A percentile compares a stretch with the other conserved stretches of the same genome.
Evolutionary conservation across 2,113 vertebrate genomes (phyloP).

Genomic region (Coregonus clupeaformis): DNA sequence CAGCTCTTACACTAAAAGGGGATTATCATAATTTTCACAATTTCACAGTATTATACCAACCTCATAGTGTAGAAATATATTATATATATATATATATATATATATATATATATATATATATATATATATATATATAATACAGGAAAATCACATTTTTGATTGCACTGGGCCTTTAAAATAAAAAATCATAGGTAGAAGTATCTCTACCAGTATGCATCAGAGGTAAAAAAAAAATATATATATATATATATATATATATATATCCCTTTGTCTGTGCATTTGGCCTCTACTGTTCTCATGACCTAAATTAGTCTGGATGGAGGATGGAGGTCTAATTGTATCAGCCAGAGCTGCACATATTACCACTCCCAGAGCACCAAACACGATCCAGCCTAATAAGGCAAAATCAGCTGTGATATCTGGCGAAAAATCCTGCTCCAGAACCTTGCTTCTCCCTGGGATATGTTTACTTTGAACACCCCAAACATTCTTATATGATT

Average conservation of each 20-base stretch:
- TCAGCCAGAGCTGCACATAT: slow-evolving; percentile 20
- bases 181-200: no score
- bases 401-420: slow-evolving; percentile 58
- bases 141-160: no score
- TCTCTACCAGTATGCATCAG: no score
- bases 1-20: no score
- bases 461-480: slow-evolving; percentile 41
- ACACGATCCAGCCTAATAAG: slow-evolving; percentile 74
- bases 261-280: slow-evolving; percentile 1
- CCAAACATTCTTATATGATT: slow-evolving; percentile 58
- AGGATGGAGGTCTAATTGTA: slow-evolving; percentile 16
- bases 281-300: slow-evolving; percentile 21
- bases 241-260: no score
- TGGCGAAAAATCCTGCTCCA: slow-evolving; percentile 31
- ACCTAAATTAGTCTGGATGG: slow-evolving; percentile 30
- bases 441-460: slow-evolving; percentile 1
- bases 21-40: no score
- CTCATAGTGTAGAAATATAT: not conserved
- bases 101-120: no score
- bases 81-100: no score
- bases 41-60: no score
- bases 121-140: not conserved
- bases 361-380: slow-evolving; percentile 36
- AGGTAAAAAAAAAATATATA: no score
- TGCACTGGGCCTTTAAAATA: no score